Evolutionary conservation across 2,113 vertebrate genomes (phyloP), one percentile per base, ranked within the genome.

Genomic region (Ptychochromis oligacanthus): DNA sequence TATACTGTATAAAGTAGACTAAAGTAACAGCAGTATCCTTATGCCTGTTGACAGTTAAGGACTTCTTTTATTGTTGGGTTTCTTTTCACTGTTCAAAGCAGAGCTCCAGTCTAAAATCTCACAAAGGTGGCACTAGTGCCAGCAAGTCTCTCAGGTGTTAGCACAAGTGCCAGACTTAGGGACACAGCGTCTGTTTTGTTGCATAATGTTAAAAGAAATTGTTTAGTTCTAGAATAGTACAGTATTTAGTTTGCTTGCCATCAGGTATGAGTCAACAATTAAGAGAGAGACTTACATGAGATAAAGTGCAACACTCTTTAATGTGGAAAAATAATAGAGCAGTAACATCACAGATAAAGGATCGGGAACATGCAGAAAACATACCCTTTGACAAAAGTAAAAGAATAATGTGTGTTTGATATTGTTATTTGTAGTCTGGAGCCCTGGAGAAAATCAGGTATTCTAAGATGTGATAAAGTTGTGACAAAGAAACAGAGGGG

Each of bases 1-100:
- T 55, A 38, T 18, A 13, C 34, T 82, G 54, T 84, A 24, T 79
- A 56, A 59, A 62, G 57, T 26, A 34, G 24, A 78, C 59, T 80
- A 70, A 85, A 64, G 7, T 43, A 70, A 26, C 26, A 78, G 24
- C 79, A 52, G 79, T 46, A n/a, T 15, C 18, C 55, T 46, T 3
- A 10, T 26, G 38, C 13, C 43, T 10, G 12, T 70, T 14, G 1
- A 64, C 58, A 59, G 24, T 60, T 11, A 24, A 75, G 7, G 64
- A 46, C 31, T 3, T 59, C 2, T 61, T 65, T 52, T n/a, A 43
- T 54, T 75, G 18, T 28, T 55, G 14, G 17, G 17, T 7, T 67
- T 36, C 1, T 59, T 81, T 81, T 55, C 18, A n/a, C 18, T 24
- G 14, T 36, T 55, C 4, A 82, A 61, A 84, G 62, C 13, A 52